phyloP scores from a whole-genome alignment of 2,113 vertebrate species.

The Thunnus maccoyii region DNA sequence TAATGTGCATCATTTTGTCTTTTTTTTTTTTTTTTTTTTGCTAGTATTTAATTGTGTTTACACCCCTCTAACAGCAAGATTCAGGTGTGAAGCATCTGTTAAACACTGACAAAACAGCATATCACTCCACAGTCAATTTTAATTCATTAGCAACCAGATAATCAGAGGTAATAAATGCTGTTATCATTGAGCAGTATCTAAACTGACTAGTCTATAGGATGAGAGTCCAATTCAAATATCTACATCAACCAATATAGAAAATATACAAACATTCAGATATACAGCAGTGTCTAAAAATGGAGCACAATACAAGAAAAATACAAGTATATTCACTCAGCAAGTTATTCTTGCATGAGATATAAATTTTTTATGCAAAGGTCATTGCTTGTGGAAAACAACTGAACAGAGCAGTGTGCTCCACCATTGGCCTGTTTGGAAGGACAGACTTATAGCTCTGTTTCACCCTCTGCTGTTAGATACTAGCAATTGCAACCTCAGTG shows the following conservation, averaged over 20 bases:
- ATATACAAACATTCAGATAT: neutral
- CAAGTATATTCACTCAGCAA: conserved; percentile 41
- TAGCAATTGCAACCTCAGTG: conserved; percentile 31
- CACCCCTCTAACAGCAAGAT: neutral
- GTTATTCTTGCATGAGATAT: conserved; percentile 62
- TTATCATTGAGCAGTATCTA: neutral
- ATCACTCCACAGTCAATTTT: neutral
- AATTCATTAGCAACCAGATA: neutral
- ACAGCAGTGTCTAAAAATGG: conserved; percentile 38
- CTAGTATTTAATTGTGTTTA: neutral
- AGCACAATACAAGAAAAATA: conserved; percentile 7
- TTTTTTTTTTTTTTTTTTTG: neutral
- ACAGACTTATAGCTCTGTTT: conserved; percentile 32
- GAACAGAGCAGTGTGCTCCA: neutral
- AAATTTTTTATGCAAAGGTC: conserved; percentile 70
- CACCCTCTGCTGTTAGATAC: conserved; percentile 74
- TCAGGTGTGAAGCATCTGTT: neutral
- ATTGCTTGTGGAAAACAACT: conserved; percentile 34
- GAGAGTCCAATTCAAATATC: neutral
- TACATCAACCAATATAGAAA: neutral
- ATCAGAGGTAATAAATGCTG: neutral
- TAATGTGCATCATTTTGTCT: neutral
- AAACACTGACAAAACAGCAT: neutral
- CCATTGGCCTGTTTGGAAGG: neutral
- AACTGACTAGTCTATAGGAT: neutral